These are phyloP conservation scores for Darwinula stevensoni DNA, from an alignment of 2,888 invertebrate genomes.

Conservation along the genomic window DNA sequence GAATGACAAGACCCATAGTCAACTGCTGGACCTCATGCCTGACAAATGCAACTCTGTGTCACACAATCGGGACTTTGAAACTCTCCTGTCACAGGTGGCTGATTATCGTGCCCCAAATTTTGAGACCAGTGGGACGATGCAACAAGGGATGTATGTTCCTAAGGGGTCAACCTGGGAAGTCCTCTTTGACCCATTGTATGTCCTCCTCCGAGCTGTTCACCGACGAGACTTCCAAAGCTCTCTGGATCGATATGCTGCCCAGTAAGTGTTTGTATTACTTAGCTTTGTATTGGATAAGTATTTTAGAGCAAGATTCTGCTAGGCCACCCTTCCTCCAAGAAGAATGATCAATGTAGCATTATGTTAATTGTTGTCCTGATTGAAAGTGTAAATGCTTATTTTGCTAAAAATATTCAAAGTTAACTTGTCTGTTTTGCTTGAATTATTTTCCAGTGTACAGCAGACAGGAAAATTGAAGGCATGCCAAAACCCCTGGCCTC, in stretches of 20 bases:
- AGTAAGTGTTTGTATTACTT: constrained; percentile 27
- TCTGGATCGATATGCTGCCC: constrained; percentile 68
- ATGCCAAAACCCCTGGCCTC: constrained; percentile 36
- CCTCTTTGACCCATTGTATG: constrained; percentile 78
- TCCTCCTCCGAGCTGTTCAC: constrained; percentile 63
- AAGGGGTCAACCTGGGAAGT: constrained; percentile 65
- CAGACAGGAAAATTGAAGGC: constrained; percentile 24
- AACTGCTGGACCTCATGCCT: constrained; percentile 78
- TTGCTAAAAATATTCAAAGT: constrained; percentile 6
- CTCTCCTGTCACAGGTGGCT: constrained; percentile 48
- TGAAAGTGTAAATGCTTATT: constrained; percentile 4
- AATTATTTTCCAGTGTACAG: constrained; percentile 21
- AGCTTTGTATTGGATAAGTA: no score
- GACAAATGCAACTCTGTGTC: constrained; percentile 54
- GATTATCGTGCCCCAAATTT: constrained; percentile 65
- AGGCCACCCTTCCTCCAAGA: no score
- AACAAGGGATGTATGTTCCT: constrained; percentile 58
- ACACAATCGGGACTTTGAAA: constrained; percentile 49
- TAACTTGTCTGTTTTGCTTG: neutral
- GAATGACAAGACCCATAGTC: constrained; percentile 81
- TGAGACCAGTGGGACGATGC: constrained; percentile 36
- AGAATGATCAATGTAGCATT: constrained; percentile 13
- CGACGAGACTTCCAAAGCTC: constrained; percentile 73
- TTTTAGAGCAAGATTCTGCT: no score
- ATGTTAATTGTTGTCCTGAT: constrained; percentile 14